Base-by-base conservation (phyloP, 2,888 invertebrate species). In the Lasioglossum calceatum region DNA sequence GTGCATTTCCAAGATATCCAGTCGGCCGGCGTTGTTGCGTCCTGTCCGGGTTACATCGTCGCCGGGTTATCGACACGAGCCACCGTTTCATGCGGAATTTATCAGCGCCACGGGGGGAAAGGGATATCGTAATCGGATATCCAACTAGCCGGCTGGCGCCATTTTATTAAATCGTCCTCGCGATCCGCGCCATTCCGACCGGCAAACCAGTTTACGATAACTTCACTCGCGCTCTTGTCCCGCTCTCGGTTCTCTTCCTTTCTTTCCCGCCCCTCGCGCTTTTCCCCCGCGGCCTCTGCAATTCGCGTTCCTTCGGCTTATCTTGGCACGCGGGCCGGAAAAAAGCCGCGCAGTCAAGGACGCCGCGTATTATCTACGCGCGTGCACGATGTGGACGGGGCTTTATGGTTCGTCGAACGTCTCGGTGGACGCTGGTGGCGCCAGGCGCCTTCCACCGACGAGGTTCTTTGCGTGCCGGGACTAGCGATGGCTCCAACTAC, bases 181-280 rank as follows among this genome's bases (percentile, higher is more conserved):
- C 83, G 85, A 70, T 74, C 80, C 84, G 89, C 84, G 86, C 83
- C 80, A 84, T 87, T 47, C 84, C 87, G 76, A 77, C 87, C 81
- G 80, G 78, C 77, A 92, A 93, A 93, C 94, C 92, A 93, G 94
- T 94, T 94, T 92, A 84, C 93, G 91, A 92, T 93, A 92, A 92
- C 89, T 90, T 89, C 85, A 91, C 91, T 89, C 77, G 79, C 89
- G 79, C 76, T 76, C 84, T 27, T 82, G 36, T 77, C 74, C 64
- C 81, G 74, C 50, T 61, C 76, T 78, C 27, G 61, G 27, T 27
- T 44, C 54, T 76, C 81, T 32, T 16, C 42, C 67, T 71, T 73
- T 80, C 54, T 54, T 39, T n/a, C 67, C 36, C 78, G 19, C 50
- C 54, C 23, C n/a, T 61, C 36, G 42, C 71, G 54, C 70, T 64